Conservation (phyloP, 2,797 vertebrate genomes). For the Pristis pectinata region DNA sequence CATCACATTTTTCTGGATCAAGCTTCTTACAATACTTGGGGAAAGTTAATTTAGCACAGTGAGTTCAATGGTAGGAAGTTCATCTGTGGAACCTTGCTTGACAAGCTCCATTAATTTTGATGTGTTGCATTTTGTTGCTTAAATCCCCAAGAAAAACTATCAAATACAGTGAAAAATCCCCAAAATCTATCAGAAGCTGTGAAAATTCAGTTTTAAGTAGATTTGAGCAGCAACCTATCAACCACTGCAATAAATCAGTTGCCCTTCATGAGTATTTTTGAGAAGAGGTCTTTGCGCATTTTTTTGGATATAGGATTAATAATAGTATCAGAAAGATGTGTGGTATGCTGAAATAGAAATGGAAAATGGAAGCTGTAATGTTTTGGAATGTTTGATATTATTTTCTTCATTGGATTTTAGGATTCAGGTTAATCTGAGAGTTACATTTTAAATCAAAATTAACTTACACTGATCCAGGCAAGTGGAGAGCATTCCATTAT, state of each 20-base stretch:
- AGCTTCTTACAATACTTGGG: background rate
- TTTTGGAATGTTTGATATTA: background rate
- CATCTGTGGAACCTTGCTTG: background rate
- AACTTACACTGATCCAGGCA: background rate
- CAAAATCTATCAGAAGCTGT: background rate
- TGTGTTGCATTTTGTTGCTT: background rate
- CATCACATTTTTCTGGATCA: background rate
- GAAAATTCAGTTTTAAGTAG: background rate
- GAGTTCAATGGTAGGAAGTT: background rate
- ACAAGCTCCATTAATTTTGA: background rate
- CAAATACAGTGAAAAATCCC: background rate
- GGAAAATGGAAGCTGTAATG: background rate
- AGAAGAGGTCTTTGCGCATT: background rate
- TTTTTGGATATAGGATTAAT: background rate
- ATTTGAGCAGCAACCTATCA: slow-evolving; percentile 1
- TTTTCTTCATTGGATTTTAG: background rate
- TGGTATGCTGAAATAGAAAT: background rate
- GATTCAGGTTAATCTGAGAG: background rate
- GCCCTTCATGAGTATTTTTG: background rate
- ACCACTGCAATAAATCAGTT: background rate
- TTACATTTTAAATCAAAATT: background rate
- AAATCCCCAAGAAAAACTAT: background rate
- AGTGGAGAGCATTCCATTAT: no score
- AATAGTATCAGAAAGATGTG: background rate
- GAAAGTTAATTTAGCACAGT: background rate